Evolutionary conservation across 1,140 invertebrate species (phyloP), one percentile per base, ranked within the genome.

Genomic region (Zaprionus inermis): DNA sequence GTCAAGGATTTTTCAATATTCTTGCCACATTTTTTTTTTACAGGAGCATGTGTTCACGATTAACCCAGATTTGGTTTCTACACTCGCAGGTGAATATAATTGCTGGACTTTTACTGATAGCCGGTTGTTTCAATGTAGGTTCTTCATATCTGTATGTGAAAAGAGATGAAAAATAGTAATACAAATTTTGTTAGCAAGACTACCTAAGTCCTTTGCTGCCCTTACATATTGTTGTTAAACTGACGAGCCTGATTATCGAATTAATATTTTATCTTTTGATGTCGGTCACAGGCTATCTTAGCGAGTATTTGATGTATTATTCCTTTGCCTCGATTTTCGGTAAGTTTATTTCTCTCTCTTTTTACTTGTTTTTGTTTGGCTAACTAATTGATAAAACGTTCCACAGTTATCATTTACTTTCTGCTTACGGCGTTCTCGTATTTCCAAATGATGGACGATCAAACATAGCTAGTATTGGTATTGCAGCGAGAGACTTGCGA

Each of bases 221-320:
- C 2, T 18, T 81, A 34, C 78, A 76, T 18, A 51, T 80, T 28
- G 73, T 81, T 11, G n/a, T 67, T 0, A 73, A 76, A 24, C 38
- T 81, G 0, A 12, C 1, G 5, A 66, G 67, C 5, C 30, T 76
- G 12, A 72, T 81, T 4, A 9, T 80, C 1, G 68, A 72, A 59
- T 54, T 83, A 44, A 11, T 70, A 10, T 68, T 44, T 16, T 72
- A 79, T 55, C 30, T 83, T 12, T 3, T 22, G 28, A 7, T 68
- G 11, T n/a, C 59, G 7, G 54, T 65, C 5, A 18, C 22, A 11
- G n/a, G 0, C 16, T 6, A 0, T 14, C 36, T 9, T 0, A 4
- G 0, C 7, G 3, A 54, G 0, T 2, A 60, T 14, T 1, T 67
- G 0, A 4, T 20, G 30, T 5, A 24, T 2, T 65, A 61, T 12